These are phyloP conservation scores for Carposina sasakii DNA, from an alignment of 1,140 invertebrate genomes.

Conservation along the genomic window DNA sequence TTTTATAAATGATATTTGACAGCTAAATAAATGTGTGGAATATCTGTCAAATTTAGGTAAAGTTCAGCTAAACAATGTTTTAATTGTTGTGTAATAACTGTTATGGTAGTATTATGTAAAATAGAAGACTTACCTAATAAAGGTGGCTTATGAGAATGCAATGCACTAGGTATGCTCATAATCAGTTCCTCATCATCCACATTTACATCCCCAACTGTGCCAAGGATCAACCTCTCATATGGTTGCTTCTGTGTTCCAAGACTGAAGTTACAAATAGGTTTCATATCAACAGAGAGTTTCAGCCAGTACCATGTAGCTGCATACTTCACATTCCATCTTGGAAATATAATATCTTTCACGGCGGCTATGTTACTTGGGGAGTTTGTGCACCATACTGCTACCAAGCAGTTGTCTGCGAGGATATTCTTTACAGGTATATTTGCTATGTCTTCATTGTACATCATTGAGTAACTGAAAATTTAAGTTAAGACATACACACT, in stretches of 20 bases:
- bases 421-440: conserved; percentile 79
- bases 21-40: too few relatives aligned
- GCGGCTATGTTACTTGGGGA: conserved; percentile 78
- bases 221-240: conserved; percentile 85
- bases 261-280: conserved; percentile 80
- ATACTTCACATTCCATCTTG: conserved; percentile 82
- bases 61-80: too few relatives aligned
- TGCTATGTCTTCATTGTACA: conserved; percentile 81
- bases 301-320: conserved; percentile 90
- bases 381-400: conserved; percentile 92
- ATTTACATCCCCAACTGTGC: conserved; percentile 62
- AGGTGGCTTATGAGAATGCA: conserved; percentile 94
- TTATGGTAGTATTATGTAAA: too few relatives aligned
- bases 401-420: conserved; percentile 74
- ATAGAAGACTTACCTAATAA: conserved; percentile 50
- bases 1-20: too few relatives aligned
- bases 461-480: conserved; percentile 83
- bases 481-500: too few relatives aligned
- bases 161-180: conserved; percentile 89
- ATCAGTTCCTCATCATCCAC: conserved; percentile 77
- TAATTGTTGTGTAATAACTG: too few relatives aligned
- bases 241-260: conserved; percentile 84
- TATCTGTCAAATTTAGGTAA: too few relatives aligned
- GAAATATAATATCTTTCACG: conserved; percentile 82
- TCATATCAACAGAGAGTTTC: conserved; percentile 83